Evolutionary conservation across 2,797 vertebrate species (phyloP).

Genomic region (Rhinoraja longicauda): DNA sequence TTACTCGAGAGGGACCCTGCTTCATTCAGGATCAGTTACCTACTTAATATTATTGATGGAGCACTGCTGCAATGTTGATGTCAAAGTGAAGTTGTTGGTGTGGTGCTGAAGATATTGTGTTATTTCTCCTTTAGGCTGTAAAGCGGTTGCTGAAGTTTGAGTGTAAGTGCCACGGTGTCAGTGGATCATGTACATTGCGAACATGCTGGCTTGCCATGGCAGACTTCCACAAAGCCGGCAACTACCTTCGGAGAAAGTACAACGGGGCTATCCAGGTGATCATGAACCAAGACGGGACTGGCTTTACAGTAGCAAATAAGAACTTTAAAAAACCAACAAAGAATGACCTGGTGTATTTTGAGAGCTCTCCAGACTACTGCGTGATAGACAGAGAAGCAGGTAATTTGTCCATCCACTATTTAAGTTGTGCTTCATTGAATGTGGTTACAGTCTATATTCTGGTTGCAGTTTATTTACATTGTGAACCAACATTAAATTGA

Average conservation of each 20-base stretch:
- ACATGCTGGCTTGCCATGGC: slow-evolving; percentile 93
- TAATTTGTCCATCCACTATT: slow-evolving; percentile 49
- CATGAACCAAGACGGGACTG: slow-evolving; percentile 90
- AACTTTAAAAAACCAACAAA: slow-evolving; percentile 81
- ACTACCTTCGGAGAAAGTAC: slow-evolving; percentile 83
- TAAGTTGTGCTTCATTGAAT: neutral
- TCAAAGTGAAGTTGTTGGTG: neutral
- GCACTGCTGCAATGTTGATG: neutral
- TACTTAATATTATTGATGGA: neutral
- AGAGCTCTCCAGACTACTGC: slow-evolving; percentile 94
- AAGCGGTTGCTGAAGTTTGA: slow-evolving; percentile 87
- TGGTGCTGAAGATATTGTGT: neutral
- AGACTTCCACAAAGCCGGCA: slow-evolving; percentile 85
- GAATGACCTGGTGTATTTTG: slow-evolving; percentile 89
- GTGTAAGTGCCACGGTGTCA: slow-evolving; percentile 93
- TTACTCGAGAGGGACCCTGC: too few relatives aligned
- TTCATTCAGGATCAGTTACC: neutral
- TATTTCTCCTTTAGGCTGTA: slow-evolving; percentile 66
- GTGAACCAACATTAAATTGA: neutral
- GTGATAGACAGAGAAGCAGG: slow-evolving; percentile 81
- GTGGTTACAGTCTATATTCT: neutral
- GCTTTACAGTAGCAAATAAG: slow-evolving; percentile 76
- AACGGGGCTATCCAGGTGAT: slow-evolving; percentile 83
- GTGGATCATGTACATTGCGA: slow-evolving; percentile 83
- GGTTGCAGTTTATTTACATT: neutral